A percentile compares a stretch with the other conserved stretches of the same genome.
Conservation (phyloP, 2,888 invertebrate species). For the Trypoxylon attenuatum region DNA sequence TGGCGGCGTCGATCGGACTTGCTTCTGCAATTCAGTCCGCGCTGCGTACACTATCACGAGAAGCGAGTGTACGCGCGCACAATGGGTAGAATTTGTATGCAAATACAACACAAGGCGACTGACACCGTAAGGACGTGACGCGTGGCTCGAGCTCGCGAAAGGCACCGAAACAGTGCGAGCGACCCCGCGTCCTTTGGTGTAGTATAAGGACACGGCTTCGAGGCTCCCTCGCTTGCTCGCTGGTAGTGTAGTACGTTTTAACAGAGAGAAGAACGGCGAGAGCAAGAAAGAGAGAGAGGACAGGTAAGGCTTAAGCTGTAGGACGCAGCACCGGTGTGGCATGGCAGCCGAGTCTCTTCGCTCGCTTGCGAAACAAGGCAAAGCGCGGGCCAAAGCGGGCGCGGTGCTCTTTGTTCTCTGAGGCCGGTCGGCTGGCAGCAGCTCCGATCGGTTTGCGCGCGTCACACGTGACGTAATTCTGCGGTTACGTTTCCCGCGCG, state of each 20-base stretch:
- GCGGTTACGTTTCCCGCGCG: conserved; percentile 44
- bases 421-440: background rate
- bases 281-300: no score
- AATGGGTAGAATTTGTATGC: conserved; percentile 8
- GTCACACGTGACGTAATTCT: conserved; percentile 59
- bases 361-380: conserved; percentile 44
- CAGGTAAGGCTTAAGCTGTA: no score
- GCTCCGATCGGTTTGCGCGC: conserved; percentile 39
- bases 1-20: no score
- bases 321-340: background rate
- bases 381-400: conserved; percentile 39
- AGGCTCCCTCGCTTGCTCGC: conserved; percentile 1
- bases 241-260: background rate
- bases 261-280: background rate
- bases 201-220: conserved; percentile 25
- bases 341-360: no score
- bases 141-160: conserved; percentile 30
- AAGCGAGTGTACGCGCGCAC: no score
- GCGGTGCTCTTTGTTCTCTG: conserved; percentile 46
- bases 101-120: conserved; percentile 24
- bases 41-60: no score
- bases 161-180: conserved; percentile 48
- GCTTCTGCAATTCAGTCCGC: no score
- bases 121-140: conserved; percentile 11
- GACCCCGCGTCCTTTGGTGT: conserved; percentile 46